These are phyloP conservation scores for Rhinogobius similis DNA, from an alignment of 2,113 vertebrate species.

Conservation along the genomic window DNA sequence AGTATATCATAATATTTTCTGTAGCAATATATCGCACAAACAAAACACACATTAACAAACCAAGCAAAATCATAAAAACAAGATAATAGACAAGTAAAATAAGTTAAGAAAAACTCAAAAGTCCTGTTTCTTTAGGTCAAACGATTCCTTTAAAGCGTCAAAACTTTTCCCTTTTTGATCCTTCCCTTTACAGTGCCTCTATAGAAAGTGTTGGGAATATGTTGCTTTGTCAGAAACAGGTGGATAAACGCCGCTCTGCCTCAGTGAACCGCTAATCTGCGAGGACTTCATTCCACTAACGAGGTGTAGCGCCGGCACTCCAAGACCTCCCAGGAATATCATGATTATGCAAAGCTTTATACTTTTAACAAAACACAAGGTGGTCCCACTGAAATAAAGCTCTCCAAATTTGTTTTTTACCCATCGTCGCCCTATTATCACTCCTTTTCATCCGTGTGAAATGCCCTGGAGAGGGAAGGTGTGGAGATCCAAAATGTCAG, in stretches of 20 bases:
- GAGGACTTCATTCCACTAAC: constrained; percentile 58
- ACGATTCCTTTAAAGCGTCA: too few relatives aligned
- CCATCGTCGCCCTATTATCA: constrained; percentile 42
- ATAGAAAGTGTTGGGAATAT: constrained; percentile 34
- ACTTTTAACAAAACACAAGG: constrained; percentile 59
- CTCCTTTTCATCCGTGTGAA: constrained; percentile 49
- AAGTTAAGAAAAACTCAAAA: too few relatives aligned
- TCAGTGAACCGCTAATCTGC: constrained; percentile 42
- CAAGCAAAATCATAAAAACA: too few relatives aligned
- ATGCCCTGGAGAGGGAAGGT: constrained; percentile 15
- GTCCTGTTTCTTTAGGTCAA: too few relatives aligned
- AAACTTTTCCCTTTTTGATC: too few relatives aligned
- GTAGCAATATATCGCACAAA: too few relatives aligned
- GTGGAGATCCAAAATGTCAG: constrained; percentile 44
- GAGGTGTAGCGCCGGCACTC: constrained; percentile 47
- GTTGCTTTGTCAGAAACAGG: constrained; percentile 37
- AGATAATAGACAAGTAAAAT: too few relatives aligned
- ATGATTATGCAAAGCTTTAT: constrained; percentile 57
- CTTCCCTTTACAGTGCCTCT: constrained; percentile 1
- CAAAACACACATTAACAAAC: too few relatives aligned
- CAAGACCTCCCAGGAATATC: constrained; percentile 46
- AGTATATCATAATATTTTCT: too few relatives aligned
- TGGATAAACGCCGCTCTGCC: constrained; percentile 40
- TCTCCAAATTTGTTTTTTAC: constrained; percentile 40
- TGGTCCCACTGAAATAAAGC: constrained; percentile 52